phyloP scores from a whole-genome alignment of 2,888 invertebrate genomes.

The Myopa testacea region DNA sequence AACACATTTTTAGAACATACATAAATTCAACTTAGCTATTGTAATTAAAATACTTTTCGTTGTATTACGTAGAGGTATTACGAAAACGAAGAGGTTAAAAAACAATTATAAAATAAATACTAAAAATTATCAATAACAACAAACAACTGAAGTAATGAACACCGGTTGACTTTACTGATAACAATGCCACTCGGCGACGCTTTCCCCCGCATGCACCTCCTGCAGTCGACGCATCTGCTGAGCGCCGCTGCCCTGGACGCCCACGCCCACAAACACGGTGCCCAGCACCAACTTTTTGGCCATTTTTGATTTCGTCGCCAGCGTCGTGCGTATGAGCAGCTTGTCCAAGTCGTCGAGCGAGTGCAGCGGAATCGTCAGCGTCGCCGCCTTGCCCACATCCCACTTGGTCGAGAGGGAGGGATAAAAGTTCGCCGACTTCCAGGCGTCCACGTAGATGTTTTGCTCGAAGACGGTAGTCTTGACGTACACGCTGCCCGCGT shows the following conservation, averaged over 20 bases:
- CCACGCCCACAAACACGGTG: conserved; percentile 51
- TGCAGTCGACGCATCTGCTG: conserved; percentile 61
- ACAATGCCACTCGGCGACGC: conserved; percentile 65
- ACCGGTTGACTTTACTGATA: conserved; percentile 55
- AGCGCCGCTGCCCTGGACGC: conserved; percentile 51
- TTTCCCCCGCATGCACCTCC: conserved; percentile 57
- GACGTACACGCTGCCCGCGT: conserved; percentile 75
- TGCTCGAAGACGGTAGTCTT: conserved; percentile 82
- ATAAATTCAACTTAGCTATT: no score
- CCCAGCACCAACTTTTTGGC: conserved; percentile 67
- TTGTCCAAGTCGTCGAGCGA: conserved; percentile 59
- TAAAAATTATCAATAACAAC: background rate
- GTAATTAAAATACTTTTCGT: background rate
- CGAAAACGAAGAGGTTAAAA: background rate
- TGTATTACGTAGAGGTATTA: no score
- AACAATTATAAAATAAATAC: background rate
- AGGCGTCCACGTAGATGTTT: conserved; percentile 72
- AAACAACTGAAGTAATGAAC: background rate
- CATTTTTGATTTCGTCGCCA: conserved; percentile 67
- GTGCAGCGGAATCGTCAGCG: conserved; percentile 60
- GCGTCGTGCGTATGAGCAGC: conserved; percentile 61
- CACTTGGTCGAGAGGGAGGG: conserved; percentile 84
- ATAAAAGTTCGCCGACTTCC: conserved; percentile 81
- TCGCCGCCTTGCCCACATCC: conserved; percentile 66
- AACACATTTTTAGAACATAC: no score